Conservation (phyloP, 2,113 vertebrate species). For the Panthera leo region DNA sequence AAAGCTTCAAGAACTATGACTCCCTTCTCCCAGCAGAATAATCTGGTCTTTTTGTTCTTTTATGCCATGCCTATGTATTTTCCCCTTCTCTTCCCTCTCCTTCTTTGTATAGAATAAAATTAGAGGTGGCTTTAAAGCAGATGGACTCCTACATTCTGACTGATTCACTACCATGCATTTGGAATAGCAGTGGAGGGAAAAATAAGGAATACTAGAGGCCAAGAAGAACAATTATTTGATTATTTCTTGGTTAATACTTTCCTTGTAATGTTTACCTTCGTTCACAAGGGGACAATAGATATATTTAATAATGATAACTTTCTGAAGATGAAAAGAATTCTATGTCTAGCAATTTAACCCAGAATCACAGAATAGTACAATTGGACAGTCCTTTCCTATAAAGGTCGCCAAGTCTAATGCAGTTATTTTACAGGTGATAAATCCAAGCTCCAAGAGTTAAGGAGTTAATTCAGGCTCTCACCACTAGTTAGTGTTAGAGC, state of each 20-base stretch:
- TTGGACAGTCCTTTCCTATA: neutral
- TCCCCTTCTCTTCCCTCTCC: neutral
- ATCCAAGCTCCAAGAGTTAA: neutral
- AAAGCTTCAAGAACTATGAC: neutral
- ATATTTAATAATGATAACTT: neutral
- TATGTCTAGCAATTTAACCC: neutral
- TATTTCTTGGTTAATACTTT: neutral
- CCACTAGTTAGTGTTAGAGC: neutral
- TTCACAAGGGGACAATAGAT: neutral
- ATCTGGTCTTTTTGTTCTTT: neutral
- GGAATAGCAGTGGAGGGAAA: neutral
- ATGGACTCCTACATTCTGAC: neutral
- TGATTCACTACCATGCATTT: neutral
- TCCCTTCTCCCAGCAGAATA: neutral
- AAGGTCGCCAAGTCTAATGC: neutral
- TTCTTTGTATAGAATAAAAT: slow-evolving; percentile 29
- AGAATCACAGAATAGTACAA: neutral
- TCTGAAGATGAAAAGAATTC: slow-evolving; percentile 31
- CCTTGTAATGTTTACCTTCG: neutral
- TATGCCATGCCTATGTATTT: neutral
- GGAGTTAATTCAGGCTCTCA: neutral
- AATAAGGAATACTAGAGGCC: neutral
- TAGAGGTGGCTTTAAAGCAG: neutral
- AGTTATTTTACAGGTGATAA: neutral
- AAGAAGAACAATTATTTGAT: neutral